Percentiles rank a stretch among this genome's conserved stretches.
These are phyloP conservation scores for Heliconius aoede DNA, from an alignment of 2,888 invertebrate genomes.

Conservation along the genomic window DNA sequence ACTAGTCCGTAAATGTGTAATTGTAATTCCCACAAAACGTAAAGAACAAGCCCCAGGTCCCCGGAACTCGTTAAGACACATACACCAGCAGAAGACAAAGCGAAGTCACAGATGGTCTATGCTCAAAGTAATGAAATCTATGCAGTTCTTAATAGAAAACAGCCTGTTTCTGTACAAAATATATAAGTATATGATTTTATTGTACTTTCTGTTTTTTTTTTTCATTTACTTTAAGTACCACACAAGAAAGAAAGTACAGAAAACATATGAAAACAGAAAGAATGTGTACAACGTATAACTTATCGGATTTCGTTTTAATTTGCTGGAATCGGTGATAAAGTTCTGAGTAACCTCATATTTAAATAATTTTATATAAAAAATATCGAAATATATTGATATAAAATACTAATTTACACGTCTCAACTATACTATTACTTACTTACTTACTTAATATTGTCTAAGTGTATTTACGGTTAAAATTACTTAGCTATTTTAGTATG, in stretches of 20 bases:
- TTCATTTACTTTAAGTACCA: no score
- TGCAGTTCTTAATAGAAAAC: neutral
- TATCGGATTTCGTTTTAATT: no score
- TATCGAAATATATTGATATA: neutral
- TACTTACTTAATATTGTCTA: neutral
- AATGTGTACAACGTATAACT: no score
- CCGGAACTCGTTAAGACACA: slow-evolving; percentile 6
- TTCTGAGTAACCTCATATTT: neutral
- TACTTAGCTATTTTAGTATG: neutral
- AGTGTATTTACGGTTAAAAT: neutral
- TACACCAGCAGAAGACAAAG: neutral
- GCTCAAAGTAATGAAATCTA: slow-evolving; percentile 8
- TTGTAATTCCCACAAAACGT: neutral
- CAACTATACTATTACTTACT: neutral
- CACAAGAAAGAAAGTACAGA: no score
- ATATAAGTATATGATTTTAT: neutral
- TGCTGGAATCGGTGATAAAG: neutral
- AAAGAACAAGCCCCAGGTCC: neutral
- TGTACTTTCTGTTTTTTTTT: no score
- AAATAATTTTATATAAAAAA: neutral
- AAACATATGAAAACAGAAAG: no score
- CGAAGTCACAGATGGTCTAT: slow-evolving; percentile 7
- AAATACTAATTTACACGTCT: neutral
- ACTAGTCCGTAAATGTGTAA: neutral
- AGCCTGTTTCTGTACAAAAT: neutral